Percentiles rank a stretch among this genome's conserved stretches.
phyloP scores from a whole-genome alignment of 2,888 invertebrate genomes.

The Caenorhabditis zanzibari region DNA sequence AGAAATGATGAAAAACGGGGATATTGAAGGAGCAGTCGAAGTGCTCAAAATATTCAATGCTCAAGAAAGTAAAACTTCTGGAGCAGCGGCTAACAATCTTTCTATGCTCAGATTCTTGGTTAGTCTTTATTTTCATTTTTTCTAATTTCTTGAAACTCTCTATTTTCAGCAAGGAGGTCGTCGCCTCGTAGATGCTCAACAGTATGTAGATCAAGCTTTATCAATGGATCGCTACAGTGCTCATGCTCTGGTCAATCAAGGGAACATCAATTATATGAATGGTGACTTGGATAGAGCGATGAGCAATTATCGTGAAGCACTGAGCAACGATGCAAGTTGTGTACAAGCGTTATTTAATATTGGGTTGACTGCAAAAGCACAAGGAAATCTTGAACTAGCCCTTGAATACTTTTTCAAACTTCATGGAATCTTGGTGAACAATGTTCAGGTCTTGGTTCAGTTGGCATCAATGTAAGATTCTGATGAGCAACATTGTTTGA shows the following conservation, averaged over 20 bases:
- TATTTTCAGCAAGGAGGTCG: constrained; percentile 89
- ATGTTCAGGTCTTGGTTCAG: constrained; percentile 90
- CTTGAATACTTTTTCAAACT: constrained; percentile 91
- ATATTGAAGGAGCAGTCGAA: constrained; percentile 70
- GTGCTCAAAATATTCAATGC: constrained; percentile 84
- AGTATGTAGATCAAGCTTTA: constrained; percentile 89
- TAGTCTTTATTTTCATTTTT: constrained; percentile 79
- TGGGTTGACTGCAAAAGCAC: constrained; percentile 88
- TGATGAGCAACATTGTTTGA: too few species aligned
- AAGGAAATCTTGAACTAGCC: constrained; percentile 89
- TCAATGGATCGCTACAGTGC: constrained; percentile 90
- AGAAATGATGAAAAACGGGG: constrained; percentile 70
- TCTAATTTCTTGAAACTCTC: not conserved
- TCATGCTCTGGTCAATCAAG: constrained; percentile 90
- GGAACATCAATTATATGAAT: constrained; percentile 89
- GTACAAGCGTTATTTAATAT: constrained; percentile 85
- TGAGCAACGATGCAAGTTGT: constrained; percentile 90
- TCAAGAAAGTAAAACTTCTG: constrained; percentile 90
- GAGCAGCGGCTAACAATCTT: constrained; percentile 91
- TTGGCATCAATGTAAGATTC: constrained; percentile 87
- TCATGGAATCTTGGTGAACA: constrained; percentile 88
- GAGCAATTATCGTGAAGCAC: constrained; percentile 86
- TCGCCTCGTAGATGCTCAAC: constrained; percentile 88
- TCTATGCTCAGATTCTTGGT: constrained; percentile 91
- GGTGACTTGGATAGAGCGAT: constrained; percentile 84